Evolutionary conservation across 1,140 invertebrate genomes (phyloP), one percentile per base, ranked within the genome.

Genomic region (Apis dorsata): DNA sequence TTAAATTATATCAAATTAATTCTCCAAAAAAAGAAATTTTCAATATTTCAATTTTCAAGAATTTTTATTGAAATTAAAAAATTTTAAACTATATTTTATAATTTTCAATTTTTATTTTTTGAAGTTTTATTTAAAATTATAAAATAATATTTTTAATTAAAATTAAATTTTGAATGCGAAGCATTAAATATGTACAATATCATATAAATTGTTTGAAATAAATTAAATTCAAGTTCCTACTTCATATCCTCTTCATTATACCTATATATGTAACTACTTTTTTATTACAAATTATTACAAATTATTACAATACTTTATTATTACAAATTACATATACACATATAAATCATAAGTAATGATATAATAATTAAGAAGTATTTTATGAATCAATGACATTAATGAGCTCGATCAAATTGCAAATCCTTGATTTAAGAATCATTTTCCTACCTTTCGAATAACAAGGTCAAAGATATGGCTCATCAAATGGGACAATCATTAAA

Each of bases 401-500:
- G 34, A 73, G 19, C 55, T 57, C 9, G 19, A 10, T 19, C 19
- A 44, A 73, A 73, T 73, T 73, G 10, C 28, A 24, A 15, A 19
- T 73, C 7, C 19, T 73, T 34, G 19, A 57, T 8, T 72, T 34
- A 57, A 57, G 49, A n/a, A 74, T 49, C 34, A 15, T 24, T 21
- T 74, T 24, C 7, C 21, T 60, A 19, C 19, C 72, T 49, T 60
- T 74, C 57, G 34, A 74, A 57, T 13, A 49, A 11, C 72, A 74
- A 74, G 72, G 72, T 74, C 34, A 34, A 74, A 60, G 34, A 74
- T 24, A 57, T 24, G 34, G 21, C 57, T 34, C 72, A 19, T 74
- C 21, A 74, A 74, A 74, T 74, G 60, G 12, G 59, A 60, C 34
- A 24, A 49, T 62, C 21, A 49, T 51, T 74, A 60, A 74, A 74